Evolutionary conservation across 2,797 vertebrate genomes (phyloP).

Genomic region (Anisognathus igniventris): DNA sequence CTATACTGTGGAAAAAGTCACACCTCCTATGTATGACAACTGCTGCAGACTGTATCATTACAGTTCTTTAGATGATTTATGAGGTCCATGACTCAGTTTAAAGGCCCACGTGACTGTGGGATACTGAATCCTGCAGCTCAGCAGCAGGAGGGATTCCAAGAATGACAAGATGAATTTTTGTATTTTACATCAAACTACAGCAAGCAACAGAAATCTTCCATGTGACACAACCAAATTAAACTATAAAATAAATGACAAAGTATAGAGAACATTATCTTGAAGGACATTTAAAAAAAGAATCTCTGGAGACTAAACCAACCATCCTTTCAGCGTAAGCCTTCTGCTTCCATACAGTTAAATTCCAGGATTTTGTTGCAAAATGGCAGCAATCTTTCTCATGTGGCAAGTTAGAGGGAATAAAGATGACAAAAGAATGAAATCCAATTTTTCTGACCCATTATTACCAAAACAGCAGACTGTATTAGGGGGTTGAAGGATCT

Average conservation of each 20-base stretch:
- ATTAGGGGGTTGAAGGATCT: not conserved
- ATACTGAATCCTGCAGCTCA: not conserved
- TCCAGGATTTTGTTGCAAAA: not conserved
- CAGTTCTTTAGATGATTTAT: not conserved
- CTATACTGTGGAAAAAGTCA: not conserved
- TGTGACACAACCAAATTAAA: not conserved
- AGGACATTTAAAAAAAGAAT: not conserved
- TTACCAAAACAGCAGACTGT: not conserved
- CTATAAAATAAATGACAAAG: not conserved
- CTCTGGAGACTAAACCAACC: not conserved
- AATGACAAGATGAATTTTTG: not conserved
- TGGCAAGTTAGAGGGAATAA: not conserved
- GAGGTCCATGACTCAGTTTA: not conserved
- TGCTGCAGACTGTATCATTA: not conserved
- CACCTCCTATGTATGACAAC: not conserved
- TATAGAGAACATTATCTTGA: not conserved
- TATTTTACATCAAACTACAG: not conserved
- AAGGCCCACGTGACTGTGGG: not conserved
- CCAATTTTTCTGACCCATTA: not conserved
- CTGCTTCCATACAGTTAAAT: not conserved
- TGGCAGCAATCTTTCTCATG: not conserved
- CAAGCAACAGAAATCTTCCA: not conserved
- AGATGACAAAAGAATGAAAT: not conserved
- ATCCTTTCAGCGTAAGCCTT: not conserved
- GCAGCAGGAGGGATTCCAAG: not conserved